These are phyloP conservation scores for Poecilia velifera DNA, from an alignment of 2,797 vertebrate genomes.

Conservation along the genomic window DNA sequence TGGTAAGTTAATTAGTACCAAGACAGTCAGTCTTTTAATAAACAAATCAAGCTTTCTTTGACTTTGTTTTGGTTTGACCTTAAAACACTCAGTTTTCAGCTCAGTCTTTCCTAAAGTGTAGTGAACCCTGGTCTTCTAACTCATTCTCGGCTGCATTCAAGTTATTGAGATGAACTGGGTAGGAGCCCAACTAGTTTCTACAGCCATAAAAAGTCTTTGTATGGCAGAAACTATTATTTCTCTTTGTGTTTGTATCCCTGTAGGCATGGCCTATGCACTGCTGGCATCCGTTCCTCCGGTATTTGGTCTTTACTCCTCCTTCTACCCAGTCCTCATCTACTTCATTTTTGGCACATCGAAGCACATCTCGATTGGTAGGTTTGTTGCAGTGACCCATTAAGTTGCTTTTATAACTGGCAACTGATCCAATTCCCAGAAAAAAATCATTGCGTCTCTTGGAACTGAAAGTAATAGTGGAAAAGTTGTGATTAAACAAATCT, in stretches of 20 bases:
- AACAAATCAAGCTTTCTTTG: not conserved
- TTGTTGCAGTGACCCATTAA: not conserved
- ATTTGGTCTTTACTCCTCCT: slow-evolving; percentile 89
- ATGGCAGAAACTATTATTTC: not conserved
- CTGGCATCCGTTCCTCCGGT: slow-evolving; percentile 87
- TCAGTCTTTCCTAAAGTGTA: not conserved
- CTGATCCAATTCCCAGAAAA: not conserved
- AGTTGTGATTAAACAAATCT: not conserved
- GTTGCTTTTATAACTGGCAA: not conserved
- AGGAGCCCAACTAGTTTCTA: not conserved
- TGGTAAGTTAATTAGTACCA: not conserved
- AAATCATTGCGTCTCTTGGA: not conserved
- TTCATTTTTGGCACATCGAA: slow-evolving; percentile 91
- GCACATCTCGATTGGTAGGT: slow-evolving; percentile 87
- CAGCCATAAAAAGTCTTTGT: not conserved
- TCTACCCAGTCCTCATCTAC: slow-evolving; percentile 91
- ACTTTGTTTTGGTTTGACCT: not conserved
- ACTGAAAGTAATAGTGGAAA: not conserved
- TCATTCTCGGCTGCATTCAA: not conserved
- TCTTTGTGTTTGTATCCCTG: not conserved
- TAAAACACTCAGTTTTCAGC: not conserved
- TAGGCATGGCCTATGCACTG: slow-evolving; percentile 86
- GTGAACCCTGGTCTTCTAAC: not conserved
- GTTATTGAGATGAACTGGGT: not conserved
- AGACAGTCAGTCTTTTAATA: not conserved